Evolutionary conservation across 2,888 invertebrate genomes (phyloP).

Genomic region (Orthosia gracilis): DNA sequence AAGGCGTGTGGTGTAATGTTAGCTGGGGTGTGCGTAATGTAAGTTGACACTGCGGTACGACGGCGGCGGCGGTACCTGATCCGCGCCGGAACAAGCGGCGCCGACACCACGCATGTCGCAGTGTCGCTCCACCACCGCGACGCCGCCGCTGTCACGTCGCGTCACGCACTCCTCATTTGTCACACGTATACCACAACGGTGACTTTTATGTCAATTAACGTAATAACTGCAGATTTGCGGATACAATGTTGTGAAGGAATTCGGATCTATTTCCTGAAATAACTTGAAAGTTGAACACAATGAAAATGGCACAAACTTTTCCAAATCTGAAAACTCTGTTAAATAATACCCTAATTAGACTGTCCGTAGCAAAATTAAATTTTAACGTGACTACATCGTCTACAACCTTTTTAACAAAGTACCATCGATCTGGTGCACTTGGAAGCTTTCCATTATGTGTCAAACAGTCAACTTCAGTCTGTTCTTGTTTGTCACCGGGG

Average conservation of each 20-base stretch:
- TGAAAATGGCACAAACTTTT: slow-evolving; percentile 1
- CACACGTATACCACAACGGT: slow-evolving; percentile 72
- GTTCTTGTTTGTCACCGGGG: slow-evolving; percentile 79
- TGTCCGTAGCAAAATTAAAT: not conserved
- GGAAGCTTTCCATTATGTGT: slow-evolving; percentile 81
- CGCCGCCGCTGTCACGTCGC: slow-evolving; percentile 57
- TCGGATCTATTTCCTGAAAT: slow-evolving; percentile 3
- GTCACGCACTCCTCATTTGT: slow-evolving; percentile 83
- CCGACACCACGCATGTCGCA: slow-evolving; percentile 44
- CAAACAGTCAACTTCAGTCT: slow-evolving; percentile 80
- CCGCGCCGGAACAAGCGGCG: slow-evolving; percentile 57
- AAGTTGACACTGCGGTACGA: slow-evolving; percentile 76
- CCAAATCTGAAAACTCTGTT: not conserved
- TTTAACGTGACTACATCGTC: slow-evolving; percentile 60
- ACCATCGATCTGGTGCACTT: slow-evolving; percentile 82
- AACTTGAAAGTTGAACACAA: not conserved
- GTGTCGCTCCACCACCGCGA: slow-evolving; percentile 34
- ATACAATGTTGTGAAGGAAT: slow-evolving; percentile 18
- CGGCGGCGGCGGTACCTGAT: slow-evolving; percentile 68
- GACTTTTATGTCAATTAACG: slow-evolving; percentile 62
- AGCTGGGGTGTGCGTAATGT: slow-evolving; percentile 70
- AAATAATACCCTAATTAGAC: not conserved
- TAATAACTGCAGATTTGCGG: slow-evolving; percentile 41
- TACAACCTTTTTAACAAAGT: slow-evolving; percentile 65
- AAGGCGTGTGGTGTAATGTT: slow-evolving; percentile 71